These are phyloP conservation scores for Herpetotheres cachinnans DNA, from an alignment of 2,113 vertebrate species.

Conservation along the genomic window DNA sequence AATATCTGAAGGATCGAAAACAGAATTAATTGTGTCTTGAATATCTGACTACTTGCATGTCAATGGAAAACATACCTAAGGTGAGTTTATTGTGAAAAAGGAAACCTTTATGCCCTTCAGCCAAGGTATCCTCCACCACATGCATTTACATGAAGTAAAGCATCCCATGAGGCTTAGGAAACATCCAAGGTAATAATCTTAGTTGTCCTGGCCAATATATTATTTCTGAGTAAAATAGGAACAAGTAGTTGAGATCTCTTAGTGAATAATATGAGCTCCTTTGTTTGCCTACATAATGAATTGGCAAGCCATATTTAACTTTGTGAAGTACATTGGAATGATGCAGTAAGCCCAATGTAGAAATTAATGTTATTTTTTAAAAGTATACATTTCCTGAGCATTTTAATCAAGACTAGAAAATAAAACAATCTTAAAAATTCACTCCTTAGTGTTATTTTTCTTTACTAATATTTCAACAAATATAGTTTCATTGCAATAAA, in stretches of 20 bases:
- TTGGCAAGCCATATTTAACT: not conserved
- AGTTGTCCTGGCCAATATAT: not conserved
- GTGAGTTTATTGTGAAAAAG: not conserved
- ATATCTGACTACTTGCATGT: not conserved
- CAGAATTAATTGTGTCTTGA: constrained; percentile 6
- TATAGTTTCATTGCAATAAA: not conserved
- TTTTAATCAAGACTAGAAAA: not conserved
- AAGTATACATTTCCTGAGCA: not conserved
- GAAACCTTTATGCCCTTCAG: not conserved
- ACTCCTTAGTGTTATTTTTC: not conserved
- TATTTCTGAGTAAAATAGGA: not conserved
- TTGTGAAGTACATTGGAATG: not conserved
- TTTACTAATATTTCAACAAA: not conserved
- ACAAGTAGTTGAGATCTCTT: not conserved
- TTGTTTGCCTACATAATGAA: constrained; percentile 13
- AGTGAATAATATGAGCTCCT: not conserved
- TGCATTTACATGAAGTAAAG: not conserved
- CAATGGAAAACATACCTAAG: not conserved
- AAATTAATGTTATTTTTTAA: not conserved
- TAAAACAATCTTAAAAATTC: not conserved
- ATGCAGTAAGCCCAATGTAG: not conserved
- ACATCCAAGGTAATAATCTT: not conserved
- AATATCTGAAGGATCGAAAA: not conserved
- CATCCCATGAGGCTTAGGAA: not conserved
- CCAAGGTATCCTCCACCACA: not conserved